Evolutionary conservation across 2,113 vertebrate genomes (phyloP).

Genomic region (Semnopithecus entellus): DNA sequence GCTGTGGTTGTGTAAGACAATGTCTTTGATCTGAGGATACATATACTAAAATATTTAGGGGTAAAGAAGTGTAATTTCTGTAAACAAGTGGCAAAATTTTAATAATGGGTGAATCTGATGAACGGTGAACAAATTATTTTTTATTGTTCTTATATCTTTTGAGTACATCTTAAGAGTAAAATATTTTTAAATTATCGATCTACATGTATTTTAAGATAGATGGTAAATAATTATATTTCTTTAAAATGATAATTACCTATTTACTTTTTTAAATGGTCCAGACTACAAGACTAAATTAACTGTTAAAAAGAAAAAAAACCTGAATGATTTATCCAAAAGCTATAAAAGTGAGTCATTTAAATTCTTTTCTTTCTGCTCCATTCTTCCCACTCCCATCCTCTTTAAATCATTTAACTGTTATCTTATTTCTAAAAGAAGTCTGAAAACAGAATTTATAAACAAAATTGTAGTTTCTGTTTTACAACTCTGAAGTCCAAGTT

Average conservation of each 20-base stretch:
- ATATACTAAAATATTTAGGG: neutral
- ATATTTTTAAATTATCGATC: neutral
- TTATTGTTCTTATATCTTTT: neutral
- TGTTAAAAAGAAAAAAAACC: neutral
- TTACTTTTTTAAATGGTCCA: conserved; percentile 5
- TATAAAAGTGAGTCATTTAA: neutral
- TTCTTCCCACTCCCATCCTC: neutral
- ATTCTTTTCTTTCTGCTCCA: conserved; percentile 7
- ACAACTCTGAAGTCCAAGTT: neutral
- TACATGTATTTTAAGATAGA: neutral
- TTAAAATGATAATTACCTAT: neutral
- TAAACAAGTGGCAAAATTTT: neutral
- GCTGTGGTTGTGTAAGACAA: neutral
- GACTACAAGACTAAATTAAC: neutral
- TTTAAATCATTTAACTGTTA: conserved; percentile 42
- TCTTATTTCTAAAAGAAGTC: conserved; percentile 16
- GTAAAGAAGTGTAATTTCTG: neutral
- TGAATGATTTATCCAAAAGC: neutral
- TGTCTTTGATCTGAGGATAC: neutral
- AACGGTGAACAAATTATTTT: conserved; percentile 1
- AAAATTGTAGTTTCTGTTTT: conserved; percentile 42
- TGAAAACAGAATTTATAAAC: conserved; percentile 36
- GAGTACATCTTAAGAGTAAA: conserved; percentile 22
- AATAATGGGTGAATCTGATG: neutral
- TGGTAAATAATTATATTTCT: neutral